Evolutionary conservation across 2,113 vertebrate genomes (phyloP), one percentile per base, ranked within the genome.

Genomic region (Dicrurus megarhynchus): DNA sequence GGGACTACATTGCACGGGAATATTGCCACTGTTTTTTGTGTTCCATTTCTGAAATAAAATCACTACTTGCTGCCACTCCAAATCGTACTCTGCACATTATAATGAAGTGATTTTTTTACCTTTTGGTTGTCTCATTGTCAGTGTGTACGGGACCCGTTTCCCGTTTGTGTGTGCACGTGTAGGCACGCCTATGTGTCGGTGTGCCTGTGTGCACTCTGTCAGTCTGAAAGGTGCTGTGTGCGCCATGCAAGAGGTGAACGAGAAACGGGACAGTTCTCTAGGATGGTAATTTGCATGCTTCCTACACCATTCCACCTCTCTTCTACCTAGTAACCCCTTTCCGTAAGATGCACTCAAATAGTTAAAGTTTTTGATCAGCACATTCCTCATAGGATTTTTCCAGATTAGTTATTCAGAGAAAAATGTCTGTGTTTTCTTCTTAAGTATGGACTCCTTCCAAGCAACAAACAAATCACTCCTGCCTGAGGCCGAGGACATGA

Each of bases 131-230:
- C 12, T 65, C 0, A 0, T 12, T 67, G 27, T 78, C 11, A 21
- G 15, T 37, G 10, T 61, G 14, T 26, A 4, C 24, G 5, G 1
- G 30, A 70, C 37, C 16, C 5, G 9, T 49, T 47, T 64, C 23
- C 32, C 6, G 0, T 50, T 13, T 10, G 7, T 20, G 10, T 30
- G 7, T 37, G 23, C 7, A 6, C 18, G 55, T 42, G 11, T 47
- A 20, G 5, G 22, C 39, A 44, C 10, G 39, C 10, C 3, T n/a
- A 0, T 10, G 6, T n/a, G 11, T 33, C 8, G 8, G 2, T 3
- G 4, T 24, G 39, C 12, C 2, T 2, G 7, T 8, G 16, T 41
- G 59, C 30, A 12, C 7, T 3, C 39, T 9, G 2, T 26, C 14
- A 55, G 53, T 20, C 69, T 71, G 37, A 24, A 74, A 24, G 19